Evolutionary conservation across 1,140 invertebrate genomes (phyloP).

Genomic region (Lasioglossum albipes): DNA sequence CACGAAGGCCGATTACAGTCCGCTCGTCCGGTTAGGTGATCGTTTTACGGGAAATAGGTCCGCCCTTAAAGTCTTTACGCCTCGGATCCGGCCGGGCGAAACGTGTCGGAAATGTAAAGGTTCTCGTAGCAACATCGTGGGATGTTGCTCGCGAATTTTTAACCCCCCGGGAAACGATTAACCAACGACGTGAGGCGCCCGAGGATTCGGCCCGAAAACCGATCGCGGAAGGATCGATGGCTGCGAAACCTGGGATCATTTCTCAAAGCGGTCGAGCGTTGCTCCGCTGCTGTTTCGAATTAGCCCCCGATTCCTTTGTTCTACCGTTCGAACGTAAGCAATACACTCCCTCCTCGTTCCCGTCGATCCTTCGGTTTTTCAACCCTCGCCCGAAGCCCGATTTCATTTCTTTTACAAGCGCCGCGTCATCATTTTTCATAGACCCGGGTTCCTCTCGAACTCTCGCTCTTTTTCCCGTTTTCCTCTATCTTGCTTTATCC

Average conservation of each 20-base stretch:
- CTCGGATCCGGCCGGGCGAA: conserved; percentile 8
- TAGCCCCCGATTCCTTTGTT: conserved; percentile 55
- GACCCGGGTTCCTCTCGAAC: conserved; percentile 57
- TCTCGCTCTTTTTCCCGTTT: background rate
- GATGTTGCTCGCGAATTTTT: background rate
- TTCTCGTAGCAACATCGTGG: too few relatives aligned
- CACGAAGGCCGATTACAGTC: conserved; percentile 71
- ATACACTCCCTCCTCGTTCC: conserved; percentile 37
- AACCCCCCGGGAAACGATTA: background rate
- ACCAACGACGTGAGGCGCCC: background rate
- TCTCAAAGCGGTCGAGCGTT: conserved; percentile 41
- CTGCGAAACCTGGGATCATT: conserved; percentile 11
- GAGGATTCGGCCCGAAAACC: background rate
- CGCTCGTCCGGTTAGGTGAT: conserved; percentile 46
- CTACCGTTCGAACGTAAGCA: conserved; percentile 26
- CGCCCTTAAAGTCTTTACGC: conserved; percentile 45
- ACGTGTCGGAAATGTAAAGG: conserved; percentile 40
- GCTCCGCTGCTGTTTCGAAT: conserved; percentile 61
- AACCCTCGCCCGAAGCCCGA: conserved; percentile 69
- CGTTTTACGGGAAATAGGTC: conserved; percentile 56
- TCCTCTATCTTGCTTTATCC: background rate
- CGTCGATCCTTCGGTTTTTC: conserved; percentile 64
- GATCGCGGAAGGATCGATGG: background rate
- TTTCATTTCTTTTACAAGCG: conserved; percentile 78
- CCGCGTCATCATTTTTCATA: conserved; percentile 80